Base-by-base conservation (phyloP, 2,113 vertebrate genomes). In the Dendrocopos noguchii region DNA sequence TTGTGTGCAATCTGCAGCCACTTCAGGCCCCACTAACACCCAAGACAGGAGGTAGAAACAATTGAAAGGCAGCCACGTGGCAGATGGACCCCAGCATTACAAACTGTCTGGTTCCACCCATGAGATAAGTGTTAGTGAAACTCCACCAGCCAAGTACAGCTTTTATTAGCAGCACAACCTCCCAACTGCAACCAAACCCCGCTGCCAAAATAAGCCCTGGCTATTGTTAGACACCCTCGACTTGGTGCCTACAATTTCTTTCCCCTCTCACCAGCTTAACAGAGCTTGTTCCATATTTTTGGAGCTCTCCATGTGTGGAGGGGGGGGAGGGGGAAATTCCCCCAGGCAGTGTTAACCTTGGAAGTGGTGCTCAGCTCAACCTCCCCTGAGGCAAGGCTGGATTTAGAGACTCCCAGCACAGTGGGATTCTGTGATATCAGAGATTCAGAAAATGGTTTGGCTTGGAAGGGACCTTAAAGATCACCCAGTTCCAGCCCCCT, bases 81-180 rank as follows among this genome's bases (percentile, higher is more conserved):
- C 71, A 28, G 60, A 16, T 3, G 2, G 78, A 50, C 63, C 42
- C 29, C 73, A 6, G 52, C 1, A 15, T 91, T 82, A 64, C 86
- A 72, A 20, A 66, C 44, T 3, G 56, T 77, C 91, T 94, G 76
- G 73, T 74, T 67, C 7, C 18, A n/a, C 36, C 84, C 90, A 56
- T 87, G 90, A 95, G 94, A 93, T 60, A 84, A 95, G 86, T 36
- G 83, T 82, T 63, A 95, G 16, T 91, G 78, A 80, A 87, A 81
- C 84, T 33, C 80, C 88, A 47, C 5, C 64, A 22, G 92, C 90
- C 92, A 93, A 87, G 86, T 0, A 27, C 36, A 7, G 68, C 10
- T 44, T 88, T 95, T 91, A 84, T n/a, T 80, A 78, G 19, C 46
- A 87, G 61, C 52, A 46, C 68, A 75, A 46, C 74, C 81, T 60